These are phyloP conservation scores for Lagorchestes hirsutus DNA, from an alignment of 2,797 vertebrate species.

Conservation along the genomic window DNA sequence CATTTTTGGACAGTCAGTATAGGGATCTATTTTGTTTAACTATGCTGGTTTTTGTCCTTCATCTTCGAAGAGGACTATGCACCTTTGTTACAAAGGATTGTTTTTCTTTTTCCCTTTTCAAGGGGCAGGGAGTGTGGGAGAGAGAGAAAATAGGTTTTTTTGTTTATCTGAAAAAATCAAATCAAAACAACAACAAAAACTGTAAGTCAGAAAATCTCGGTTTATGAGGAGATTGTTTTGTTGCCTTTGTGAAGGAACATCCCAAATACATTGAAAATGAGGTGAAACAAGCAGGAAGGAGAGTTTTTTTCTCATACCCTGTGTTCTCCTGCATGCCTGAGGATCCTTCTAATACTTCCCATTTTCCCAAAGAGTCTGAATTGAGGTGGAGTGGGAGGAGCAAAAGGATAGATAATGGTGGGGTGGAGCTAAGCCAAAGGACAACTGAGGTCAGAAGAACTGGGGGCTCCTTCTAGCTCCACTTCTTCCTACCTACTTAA, in stretches of 20 bases:
- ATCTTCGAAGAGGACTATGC: not conserved
- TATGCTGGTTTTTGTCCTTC: not conserved
- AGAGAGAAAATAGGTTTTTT: not conserved
- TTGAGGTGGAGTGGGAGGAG: not conserved
- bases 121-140: not conserved
- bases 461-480: not conserved
- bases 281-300: not conserved
- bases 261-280: not conserved
- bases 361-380: constrained; percentile 24
- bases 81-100: not conserved
- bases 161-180: not conserved
- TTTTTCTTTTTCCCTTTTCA: not conserved
- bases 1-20: not conserved
- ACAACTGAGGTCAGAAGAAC: not conserved
- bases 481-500: not conserved
- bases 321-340: not conserved
- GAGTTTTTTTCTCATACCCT: not conserved
- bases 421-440: not conserved
- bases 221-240: not conserved
- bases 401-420: not conserved
- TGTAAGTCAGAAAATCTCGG: not conserved
- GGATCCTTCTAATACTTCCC: not conserved
- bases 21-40: not conserved
- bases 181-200: not conserved
- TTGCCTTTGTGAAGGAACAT: not conserved